Conservation (phyloP, 2,113 vertebrate species). For the Sander vitreus region DNA sequence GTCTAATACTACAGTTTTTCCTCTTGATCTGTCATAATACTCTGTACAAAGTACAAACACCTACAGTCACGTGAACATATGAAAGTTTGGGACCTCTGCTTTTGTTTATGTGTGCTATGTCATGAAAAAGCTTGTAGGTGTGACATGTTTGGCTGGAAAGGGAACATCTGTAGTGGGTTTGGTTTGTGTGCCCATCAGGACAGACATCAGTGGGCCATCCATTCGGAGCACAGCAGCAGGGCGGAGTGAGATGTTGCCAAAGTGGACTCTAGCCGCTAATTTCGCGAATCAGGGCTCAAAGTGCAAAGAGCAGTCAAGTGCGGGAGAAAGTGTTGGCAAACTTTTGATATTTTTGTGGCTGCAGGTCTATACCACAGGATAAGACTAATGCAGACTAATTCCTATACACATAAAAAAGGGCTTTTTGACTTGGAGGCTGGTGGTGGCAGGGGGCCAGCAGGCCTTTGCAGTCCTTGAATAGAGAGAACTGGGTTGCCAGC, state of each 20-base stretch:
- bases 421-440: slow-evolving; percentile 33
- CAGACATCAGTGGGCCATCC: slow-evolving; percentile 48
- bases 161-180: slow-evolving; percentile 18
- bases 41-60: not conserved
- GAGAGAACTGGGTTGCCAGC: slow-evolving; percentile 29
- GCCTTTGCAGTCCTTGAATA: slow-evolving; percentile 33
- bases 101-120: slow-evolving; percentile 6
- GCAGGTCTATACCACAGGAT: not conserved
- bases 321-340: not conserved
- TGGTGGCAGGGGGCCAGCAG: slow-evolving; percentile 25
- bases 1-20: not conserved
- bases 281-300: slow-evolving; percentile 36
- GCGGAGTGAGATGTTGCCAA: slow-evolving; percentile 38
- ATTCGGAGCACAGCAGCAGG: slow-evolving; percentile 35
- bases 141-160: slow-evolving; percentile 1
- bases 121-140: slow-evolving; percentile 23
- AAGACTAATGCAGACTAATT: not conserved
- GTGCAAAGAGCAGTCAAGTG: slow-evolving; percentile 40
- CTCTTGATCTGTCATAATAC: not conserved
- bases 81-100: not conserved
- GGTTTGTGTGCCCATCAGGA: slow-evolving; percentile 34
- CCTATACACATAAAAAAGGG: slow-evolving; percentile 9
- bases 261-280: slow-evolving; percentile 18
- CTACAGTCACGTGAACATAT: not conserved
- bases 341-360: slow-evolving; percentile 33